Conservation (phyloP, 2,797 vertebrate genomes). For the Anguilla pacifica region DNA sequence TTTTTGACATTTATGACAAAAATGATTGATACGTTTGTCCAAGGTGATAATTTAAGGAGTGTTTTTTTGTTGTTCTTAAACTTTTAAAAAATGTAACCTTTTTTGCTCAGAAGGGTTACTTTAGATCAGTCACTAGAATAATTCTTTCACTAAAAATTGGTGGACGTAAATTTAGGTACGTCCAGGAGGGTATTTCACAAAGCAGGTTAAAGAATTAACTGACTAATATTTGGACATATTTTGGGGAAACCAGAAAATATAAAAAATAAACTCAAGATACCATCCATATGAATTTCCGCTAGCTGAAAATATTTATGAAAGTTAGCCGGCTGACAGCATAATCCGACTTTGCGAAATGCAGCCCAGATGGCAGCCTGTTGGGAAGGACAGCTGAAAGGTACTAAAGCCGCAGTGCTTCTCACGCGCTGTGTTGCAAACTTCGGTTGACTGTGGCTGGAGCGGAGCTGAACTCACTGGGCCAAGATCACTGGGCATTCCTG, state of each 20-base stretch:
- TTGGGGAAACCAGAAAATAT: neutral
- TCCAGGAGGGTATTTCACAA: neutral
- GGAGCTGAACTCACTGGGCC: neutral
- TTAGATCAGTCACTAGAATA: neutral
- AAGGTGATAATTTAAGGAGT: too few relatives aligned
- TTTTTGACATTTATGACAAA: too few relatives aligned
- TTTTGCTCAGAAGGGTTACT: neutral
- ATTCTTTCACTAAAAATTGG: neutral
- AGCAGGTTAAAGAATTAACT: neutral
- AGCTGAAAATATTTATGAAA: neutral
- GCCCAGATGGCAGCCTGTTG: neutral
- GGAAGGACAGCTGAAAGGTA: neutral
- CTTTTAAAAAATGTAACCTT: too few relatives aligned
- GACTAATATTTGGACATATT: neutral
- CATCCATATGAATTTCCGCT: neutral
- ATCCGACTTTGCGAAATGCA: neutral
- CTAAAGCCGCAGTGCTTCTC: neutral
- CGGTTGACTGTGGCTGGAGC: neutral
- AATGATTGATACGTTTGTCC: too few relatives aligned
- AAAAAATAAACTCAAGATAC: neutral
- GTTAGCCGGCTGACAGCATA: neutral
- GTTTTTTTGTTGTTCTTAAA: too few relatives aligned
- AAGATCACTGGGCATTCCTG: neutral
- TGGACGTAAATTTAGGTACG: neutral
- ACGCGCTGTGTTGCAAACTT: neutral